phyloP scores from a whole-genome alignment of 2,797 vertebrate genomes.

The Lates japonicus region DNA sequence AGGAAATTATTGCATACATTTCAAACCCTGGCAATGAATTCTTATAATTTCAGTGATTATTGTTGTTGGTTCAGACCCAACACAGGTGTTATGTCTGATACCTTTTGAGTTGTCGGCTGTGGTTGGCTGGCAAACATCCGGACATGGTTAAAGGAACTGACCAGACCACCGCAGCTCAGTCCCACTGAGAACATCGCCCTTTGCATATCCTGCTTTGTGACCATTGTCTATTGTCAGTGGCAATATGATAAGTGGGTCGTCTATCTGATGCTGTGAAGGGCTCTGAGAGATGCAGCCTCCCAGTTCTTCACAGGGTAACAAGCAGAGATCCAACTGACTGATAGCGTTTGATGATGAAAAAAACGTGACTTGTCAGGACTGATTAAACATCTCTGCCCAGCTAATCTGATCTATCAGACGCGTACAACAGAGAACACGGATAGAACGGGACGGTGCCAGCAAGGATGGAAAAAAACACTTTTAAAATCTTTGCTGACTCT shows the following conservation, averaged over 20 bases:
- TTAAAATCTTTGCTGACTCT: conserved; percentile 38
- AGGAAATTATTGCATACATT: conserved; percentile 33
- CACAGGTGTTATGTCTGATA: conserved; percentile 70
- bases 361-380: conserved; percentile 38
- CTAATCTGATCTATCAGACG: conserved; percentile 51
- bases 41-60: conserved; percentile 44
- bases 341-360: conserved; percentile 58
- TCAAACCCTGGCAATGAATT: conserved; percentile 26
- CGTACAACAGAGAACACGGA: conserved; percentile 12
- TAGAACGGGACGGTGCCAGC: not conserved
- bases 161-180: conserved; percentile 36
- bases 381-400: conserved; percentile 37
- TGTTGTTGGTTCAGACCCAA: conserved; percentile 37
- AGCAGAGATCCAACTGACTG: conserved; percentile 39
- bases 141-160: conserved; percentile 68
- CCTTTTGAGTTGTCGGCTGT: conserved; percentile 46
- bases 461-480: conserved; percentile 10
- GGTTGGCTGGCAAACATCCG: conserved; percentile 71
- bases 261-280: conserved; percentile 69
- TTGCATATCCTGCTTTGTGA: conserved; percentile 83
- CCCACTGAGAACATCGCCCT: conserved; percentile 45
- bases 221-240: conserved; percentile 77
- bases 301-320: conserved; percentile 42
- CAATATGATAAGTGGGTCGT: conserved; percentile 61
- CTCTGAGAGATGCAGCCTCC: conserved; percentile 54